A percentile compares a stretch with the other conserved stretches of the same genome.
These are phyloP conservation scores for Brachypalpus laphriformis DNA, from an alignment of 2,888 invertebrate genomes.

Conservation along the genomic window DNA sequence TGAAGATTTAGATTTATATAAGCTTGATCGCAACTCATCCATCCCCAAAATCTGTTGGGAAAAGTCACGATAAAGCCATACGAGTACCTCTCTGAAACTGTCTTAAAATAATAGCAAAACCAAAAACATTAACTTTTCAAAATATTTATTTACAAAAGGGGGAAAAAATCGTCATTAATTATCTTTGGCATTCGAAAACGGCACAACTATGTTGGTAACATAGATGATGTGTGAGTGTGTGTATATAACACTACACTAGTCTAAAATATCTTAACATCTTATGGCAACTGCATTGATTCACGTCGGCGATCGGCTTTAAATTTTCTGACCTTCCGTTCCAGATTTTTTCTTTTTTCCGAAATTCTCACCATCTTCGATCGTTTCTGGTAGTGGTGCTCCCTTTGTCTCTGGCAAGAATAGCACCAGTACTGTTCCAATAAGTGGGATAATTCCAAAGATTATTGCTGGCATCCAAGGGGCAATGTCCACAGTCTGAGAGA, in stretches of 20 bases:
- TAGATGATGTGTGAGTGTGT: conserved; percentile 1
- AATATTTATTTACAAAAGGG: conserved; percentile 29
- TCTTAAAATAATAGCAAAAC: too few species aligned
- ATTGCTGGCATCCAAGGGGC: conserved; percentile 87
- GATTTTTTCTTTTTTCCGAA: conserved; percentile 83
- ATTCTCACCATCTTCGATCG: conserved; percentile 90
- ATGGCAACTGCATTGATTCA: conserved; percentile 57
- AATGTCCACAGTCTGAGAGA: conserved; percentile 83
- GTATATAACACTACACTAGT: conserved; percentile 15
- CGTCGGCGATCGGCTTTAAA: not conserved
- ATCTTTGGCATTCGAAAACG: conserved; percentile 53
- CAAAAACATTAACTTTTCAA: not conserved
- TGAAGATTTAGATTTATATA: too few species aligned
- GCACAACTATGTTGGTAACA: conserved; percentile 10
- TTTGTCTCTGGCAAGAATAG: conserved; percentile 86
- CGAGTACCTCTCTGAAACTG: too few species aligned
- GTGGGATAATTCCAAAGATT: conserved; percentile 88
- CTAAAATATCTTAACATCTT: conserved; percentile 47
- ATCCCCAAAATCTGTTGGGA: too few species aligned
- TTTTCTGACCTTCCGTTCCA: conserved; percentile 1
- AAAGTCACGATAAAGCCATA: too few species aligned
- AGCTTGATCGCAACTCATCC: too few species aligned
- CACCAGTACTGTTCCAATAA: conserved; percentile 88
- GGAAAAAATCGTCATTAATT: conserved; percentile 8
- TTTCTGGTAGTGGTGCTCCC: conserved; percentile 87